A percentile compares a stretch with the other conserved stretches of the same genome.
These are phyloP conservation scores for Pteruthius melanotis DNA, from an alignment of 2,113 vertebrate species.

Conservation along the genomic window DNA sequence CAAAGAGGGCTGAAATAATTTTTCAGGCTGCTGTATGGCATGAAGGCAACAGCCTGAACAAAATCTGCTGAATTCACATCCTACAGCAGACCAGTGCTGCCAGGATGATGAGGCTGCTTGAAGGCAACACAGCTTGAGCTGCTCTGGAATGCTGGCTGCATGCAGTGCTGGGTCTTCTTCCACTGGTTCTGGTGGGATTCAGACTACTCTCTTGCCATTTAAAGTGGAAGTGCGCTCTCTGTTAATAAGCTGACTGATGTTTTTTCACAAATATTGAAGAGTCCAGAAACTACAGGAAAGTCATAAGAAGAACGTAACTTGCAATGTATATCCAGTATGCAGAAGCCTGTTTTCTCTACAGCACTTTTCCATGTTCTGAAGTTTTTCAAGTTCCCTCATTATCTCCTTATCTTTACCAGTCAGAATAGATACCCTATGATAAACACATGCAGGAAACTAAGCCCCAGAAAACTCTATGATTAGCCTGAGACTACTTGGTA, in stretches of 20 bases:
- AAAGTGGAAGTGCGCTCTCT: not conserved
- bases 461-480: slow-evolving; percentile 6
- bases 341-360: not conserved
- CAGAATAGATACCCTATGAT: not conserved
- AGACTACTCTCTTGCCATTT: not conserved
- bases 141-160: not conserved
- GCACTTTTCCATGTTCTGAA: not conserved
- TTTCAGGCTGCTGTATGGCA: not conserved
- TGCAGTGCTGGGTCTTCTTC: not conserved
- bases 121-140: not conserved
- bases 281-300: not conserved
- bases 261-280: not conserved
- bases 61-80: not conserved
- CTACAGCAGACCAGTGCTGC: not conserved
- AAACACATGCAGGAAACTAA: slow-evolving; percentile 20
- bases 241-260: not conserved
- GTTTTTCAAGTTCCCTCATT: not conserved
- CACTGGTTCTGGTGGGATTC: not conserved
- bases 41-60: not conserved
- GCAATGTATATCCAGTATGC: not conserved
- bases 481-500: slow-evolving; percentile 18
- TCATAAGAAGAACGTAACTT: not conserved
- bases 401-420: not conserved
- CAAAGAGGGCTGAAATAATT: not conserved
- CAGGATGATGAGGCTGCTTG: not conserved